Conservation (phyloP, 2,113 vertebrate species). For the Glaucomys volans region DNA sequence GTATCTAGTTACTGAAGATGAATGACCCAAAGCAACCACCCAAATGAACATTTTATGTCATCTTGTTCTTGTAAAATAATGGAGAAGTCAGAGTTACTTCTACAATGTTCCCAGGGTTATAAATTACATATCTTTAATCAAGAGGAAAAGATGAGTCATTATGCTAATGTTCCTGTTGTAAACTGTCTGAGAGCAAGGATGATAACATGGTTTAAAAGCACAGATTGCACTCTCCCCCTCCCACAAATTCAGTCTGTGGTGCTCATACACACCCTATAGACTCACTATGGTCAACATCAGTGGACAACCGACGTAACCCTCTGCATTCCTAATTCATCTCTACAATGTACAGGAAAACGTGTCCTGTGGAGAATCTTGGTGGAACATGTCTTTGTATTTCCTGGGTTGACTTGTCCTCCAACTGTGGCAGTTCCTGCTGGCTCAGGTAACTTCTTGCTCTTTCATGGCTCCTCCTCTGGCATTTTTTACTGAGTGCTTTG, state of each 20-base stretch:
- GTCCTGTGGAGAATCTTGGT: not conserved
- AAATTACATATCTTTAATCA: slow-evolving; percentile 19
- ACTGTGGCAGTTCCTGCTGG: not conserved
- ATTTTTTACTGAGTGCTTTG: not conserved
- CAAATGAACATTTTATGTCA: not conserved
- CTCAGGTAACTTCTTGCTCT: not conserved
- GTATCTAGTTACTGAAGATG: not conserved
- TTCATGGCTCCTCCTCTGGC: not conserved
- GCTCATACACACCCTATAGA: not conserved
- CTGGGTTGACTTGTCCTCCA: not conserved
- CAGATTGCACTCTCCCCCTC: not conserved
- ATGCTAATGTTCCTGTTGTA: not conserved
- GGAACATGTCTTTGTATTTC: rapidly evolving
- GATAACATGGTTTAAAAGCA: not conserved
- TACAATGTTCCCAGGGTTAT: not conserved
- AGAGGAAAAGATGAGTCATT: slow-evolving; percentile 5
- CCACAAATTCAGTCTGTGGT: not conserved
- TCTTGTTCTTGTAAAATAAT: not conserved
- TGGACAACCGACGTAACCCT: not conserved
- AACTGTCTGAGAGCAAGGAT: not conserved
- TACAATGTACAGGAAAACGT: not conserved
- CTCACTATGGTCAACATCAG: not conserved
- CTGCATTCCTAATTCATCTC: not conserved
- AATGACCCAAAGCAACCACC: not conserved
- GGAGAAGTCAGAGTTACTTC: not conserved